Percentiles rank a stretch among this genome's conserved stretches.
Evolutionary conservation across 2,113 vertebrate genomes (phyloP).

Genomic region (Pogona vitticeps): DNA sequence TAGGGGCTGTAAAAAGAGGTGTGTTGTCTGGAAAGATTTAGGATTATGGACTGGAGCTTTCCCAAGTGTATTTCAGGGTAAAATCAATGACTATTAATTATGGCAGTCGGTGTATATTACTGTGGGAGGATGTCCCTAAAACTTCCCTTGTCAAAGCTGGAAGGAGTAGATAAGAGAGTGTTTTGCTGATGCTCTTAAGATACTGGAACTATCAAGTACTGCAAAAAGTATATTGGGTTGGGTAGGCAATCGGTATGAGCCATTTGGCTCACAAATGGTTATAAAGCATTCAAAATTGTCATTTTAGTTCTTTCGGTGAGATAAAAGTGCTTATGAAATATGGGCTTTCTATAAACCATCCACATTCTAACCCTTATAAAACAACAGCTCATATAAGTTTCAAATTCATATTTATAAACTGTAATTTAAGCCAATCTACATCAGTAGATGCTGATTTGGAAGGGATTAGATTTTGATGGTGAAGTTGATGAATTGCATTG

Average conservation of each 20-base stretch:
- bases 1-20: conserved; percentile 43
- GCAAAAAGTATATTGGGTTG: not conserved
- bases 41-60: not conserved
- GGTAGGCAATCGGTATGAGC: not conserved
- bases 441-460: not conserved
- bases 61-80: not conserved
- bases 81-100: conserved; percentile 33
- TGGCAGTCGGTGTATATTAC: conserved; percentile 12
- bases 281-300: not conserved
- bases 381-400: not conserved
- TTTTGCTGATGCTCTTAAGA: conserved; percentile 10
- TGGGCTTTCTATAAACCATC: not conserved
- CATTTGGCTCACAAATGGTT: not conserved
- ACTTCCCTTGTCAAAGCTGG: not conserved
- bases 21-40: conserved; percentile 36
- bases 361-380: not conserved
- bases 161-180: not conserved
- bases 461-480: not conserved
- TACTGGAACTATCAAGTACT: not conserved
- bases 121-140: conserved; percentile 1
- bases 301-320: conserved; percentile 24
- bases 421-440: conserved; percentile 7
- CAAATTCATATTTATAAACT: not conserved
- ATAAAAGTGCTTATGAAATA: conserved; percentile 18
- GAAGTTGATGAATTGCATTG: not conserved